phyloP scores from a whole-genome alignment of 2,888 invertebrate species.

The Carpatolechia fugitivella region DNA sequence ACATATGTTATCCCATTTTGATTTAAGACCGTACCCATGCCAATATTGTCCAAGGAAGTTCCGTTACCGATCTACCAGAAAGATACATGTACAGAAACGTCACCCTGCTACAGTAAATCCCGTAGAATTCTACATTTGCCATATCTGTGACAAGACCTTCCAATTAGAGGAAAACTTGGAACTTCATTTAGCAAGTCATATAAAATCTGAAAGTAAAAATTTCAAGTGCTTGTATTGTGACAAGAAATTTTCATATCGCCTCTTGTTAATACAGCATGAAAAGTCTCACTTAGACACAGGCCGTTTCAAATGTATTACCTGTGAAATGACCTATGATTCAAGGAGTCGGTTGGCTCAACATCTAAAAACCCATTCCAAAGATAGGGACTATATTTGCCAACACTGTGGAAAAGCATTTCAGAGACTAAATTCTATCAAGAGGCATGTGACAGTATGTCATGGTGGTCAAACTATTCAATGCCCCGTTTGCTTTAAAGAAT shows the following conservation, averaged over 20 bases:
- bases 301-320: slow-evolving; percentile 84
- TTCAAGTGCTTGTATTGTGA: slow-evolving; percentile 85
- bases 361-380: slow-evolving; percentile 84
- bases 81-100: slow-evolving; percentile 80
- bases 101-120: slow-evolving; percentile 61
- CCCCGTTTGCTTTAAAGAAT: slow-evolving; percentile 87
- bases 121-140: slow-evolving; percentile 80
- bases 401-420: slow-evolving; percentile 89
- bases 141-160: slow-evolving; percentile 87
- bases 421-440: slow-evolving; percentile 85
- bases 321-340: slow-evolving; percentile 84
- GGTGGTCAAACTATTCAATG: slow-evolving; percentile 88
- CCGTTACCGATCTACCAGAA: slow-evolving; percentile 81
- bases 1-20: slow-evolving; percentile 83
- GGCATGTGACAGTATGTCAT: slow-evolving; percentile 88
- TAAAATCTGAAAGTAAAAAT: slow-evolving; percentile 50
- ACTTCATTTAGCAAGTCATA: slow-evolving; percentile 86
- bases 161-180: slow-evolving; percentile 86
- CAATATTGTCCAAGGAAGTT: slow-evolving; percentile 81
- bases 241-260: slow-evolving; percentile 50
- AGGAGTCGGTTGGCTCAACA: slow-evolving; percentile 82
- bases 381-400: slow-evolving; percentile 87
- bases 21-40: slow-evolving; percentile 82
- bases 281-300: slow-evolving; percentile 86
- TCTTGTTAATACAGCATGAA: slow-evolving; percentile 81